phyloP scores from a whole-genome alignment of 2,888 invertebrate species.

The Aphidoletes aphidimyza region DNA sequence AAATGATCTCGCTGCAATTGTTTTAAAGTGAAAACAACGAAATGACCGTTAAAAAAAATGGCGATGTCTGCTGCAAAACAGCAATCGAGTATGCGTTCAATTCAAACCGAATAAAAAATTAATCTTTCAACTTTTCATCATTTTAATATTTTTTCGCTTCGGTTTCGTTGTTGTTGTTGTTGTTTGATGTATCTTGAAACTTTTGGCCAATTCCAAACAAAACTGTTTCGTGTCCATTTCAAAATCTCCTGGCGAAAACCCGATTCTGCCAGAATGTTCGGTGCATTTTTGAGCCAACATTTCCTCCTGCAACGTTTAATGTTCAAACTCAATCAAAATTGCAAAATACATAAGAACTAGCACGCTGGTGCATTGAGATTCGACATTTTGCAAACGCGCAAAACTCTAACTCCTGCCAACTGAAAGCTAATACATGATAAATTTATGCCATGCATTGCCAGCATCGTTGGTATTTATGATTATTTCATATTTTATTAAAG shows the following conservation, averaged over 20 bases:
- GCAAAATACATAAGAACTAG: no score
- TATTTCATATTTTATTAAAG: neutral
- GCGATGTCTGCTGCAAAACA: no score
- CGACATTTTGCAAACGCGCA: neutral
- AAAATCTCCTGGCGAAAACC: no score
- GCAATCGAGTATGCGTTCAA: neutral
- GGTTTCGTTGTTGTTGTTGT: no score
- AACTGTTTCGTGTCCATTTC: no score
- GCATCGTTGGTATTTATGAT: constrained; percentile 3
- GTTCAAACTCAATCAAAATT: no score
- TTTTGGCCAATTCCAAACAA: neutral
- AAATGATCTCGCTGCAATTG: neutral
- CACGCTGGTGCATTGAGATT: no score
- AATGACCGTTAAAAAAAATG: neutral
- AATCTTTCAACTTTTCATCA: constrained; percentile 33
- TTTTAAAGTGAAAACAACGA: neutral
- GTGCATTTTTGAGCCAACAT: neutral
- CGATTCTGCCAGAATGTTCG: no score
- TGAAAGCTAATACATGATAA: constrained; percentile 1
- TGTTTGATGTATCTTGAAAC: neutral
- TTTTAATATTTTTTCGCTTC: no score
- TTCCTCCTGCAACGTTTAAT: neutral
- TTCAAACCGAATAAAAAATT: neutral
- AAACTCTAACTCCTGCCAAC: neutral
- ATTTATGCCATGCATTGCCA: neutral